phyloP scores from a whole-genome alignment of 2,113 vertebrate species.

The Natator depressus region DNA sequence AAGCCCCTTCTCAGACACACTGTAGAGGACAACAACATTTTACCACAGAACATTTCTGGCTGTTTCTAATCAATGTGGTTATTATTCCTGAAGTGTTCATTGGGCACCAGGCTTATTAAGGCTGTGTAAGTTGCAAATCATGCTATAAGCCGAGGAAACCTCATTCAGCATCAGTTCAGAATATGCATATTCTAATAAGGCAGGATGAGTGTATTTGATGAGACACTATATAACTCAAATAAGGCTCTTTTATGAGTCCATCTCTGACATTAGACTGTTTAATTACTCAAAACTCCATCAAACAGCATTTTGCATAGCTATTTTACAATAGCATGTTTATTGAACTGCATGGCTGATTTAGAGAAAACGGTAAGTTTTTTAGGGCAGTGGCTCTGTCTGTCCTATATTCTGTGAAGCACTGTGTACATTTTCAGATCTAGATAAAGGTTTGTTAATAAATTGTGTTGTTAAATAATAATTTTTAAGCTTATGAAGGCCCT shows the following conservation, averaged over 20 bases:
- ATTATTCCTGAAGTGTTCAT: not conserved
- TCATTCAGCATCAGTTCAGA: not conserved
- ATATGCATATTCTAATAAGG: not conserved
- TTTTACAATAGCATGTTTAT: conserved; percentile 30
- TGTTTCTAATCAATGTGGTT: conserved; percentile 13
- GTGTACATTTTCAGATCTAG: not conserved
- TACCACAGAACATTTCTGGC: not conserved
- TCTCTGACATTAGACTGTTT: conserved; percentile 36
- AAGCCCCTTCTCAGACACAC: not conserved
- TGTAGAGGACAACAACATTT: not conserved
- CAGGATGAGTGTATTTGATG: not conserved
- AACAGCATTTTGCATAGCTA: conserved; percentile 15
- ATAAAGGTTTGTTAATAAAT: not conserved
- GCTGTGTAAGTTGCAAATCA: not conserved
- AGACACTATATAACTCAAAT: conserved; percentile 19
- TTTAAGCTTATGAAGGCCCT: not conserved
- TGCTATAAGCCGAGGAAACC: not conserved
- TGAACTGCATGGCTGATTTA: not conserved
- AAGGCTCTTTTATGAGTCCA: conserved; percentile 26
- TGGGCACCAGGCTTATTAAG: not conserved
- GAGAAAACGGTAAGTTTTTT: not conserved
- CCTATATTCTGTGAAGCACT: not conserved
- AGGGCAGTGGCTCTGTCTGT: not conserved
- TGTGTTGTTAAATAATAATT: not conserved
- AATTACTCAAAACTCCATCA: conserved; percentile 18